Evolutionary conservation across 1,140 invertebrate species (phyloP), one percentile per base, ranked within the genome.

Genomic region (Andricus grossulariae): DNA sequence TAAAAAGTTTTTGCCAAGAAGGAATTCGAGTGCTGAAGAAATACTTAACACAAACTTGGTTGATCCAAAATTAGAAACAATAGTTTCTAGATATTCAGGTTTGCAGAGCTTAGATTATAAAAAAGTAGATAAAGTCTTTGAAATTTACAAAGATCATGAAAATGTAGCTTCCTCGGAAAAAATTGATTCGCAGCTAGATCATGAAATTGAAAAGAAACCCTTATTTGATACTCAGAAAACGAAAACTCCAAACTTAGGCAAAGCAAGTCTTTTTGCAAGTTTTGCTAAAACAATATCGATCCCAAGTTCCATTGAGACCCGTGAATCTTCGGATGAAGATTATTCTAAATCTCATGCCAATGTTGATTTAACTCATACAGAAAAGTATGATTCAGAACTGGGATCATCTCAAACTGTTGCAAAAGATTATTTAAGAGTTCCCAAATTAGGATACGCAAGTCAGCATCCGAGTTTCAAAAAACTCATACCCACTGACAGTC

Each of bases 231-330:
- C n/a, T 66, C 25, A 39, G n/a, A 66, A 66, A 25, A 73, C 49
- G 10, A 84, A 83, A 82, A 21, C 50, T 15, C 82, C 83, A 25
- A 85, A 80, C 78, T 77, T 84, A 52, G 75, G 72, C 10, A 76
- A 76, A 1, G 76, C 51, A 0, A 86, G 81, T 80, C 72, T 83
- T 60, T 39, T 84, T 8, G 74, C 79, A 8, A 86, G 77, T 72
- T 85, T 82, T 52, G 78, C 76, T 11, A 85, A 73, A 81, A 74
- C 85, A 21, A 76, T 84, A 25, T 82, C 83, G 11, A 50, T 81
- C 7, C 82, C 82, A 60, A 83, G 77, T 72, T 72, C 76, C 7
- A 55, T 74, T 32, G 45, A 52, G 52, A 71, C 72, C 51, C 39
- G 32, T 21, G 70, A 73, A 51, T 66, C 55, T 49, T 66, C 55